A percentile compares a stretch with the other conserved stretches of the same genome.
Evolutionary conservation across 2,797 vertebrate species (phyloP).

Genomic region (Phoeniculus purpureus): DNA sequence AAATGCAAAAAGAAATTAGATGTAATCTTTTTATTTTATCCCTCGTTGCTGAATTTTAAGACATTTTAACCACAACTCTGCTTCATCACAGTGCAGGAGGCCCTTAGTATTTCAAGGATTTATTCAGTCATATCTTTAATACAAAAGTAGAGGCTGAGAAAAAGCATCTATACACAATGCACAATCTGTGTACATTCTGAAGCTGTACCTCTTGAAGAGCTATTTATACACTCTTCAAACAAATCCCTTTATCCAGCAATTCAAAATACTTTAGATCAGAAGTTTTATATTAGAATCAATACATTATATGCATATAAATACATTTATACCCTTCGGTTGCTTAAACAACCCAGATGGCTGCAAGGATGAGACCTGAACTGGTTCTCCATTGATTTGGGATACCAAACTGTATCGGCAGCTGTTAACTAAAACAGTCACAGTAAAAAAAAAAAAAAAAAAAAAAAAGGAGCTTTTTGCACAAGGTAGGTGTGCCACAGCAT

Average conservation of each 20-base stretch:
- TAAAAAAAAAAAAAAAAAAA: background rate
- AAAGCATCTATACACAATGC: constrained; percentile 72
- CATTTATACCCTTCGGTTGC: constrained; percentile 68
- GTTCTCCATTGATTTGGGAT: constrained; percentile 42
- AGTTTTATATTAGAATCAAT: constrained; percentile 66
- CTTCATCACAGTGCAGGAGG: constrained; percentile 75
- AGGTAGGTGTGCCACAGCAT: constrained; percentile 27
- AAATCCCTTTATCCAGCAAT: constrained; percentile 71
- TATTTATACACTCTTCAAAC: constrained; percentile 65
- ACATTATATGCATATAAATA: constrained; percentile 70
- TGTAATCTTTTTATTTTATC: constrained; percentile 40
- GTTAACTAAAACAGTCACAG: constrained; percentile 19
- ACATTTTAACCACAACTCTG: constrained; percentile 63
- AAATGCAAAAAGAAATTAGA: constrained; percentile 55
- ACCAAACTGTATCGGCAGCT: background rate
- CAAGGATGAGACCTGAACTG: constrained; percentile 49
- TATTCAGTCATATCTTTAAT: constrained; percentile 67
- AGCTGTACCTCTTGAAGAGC: constrained; percentile 63
- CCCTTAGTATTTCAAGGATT: constrained; percentile 67
- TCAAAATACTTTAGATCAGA: constrained; percentile 71
- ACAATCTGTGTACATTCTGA: constrained; percentile 70
- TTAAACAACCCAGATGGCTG: constrained; percentile 56
- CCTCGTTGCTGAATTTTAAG: constrained; percentile 53
- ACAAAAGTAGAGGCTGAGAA: constrained; percentile 71
- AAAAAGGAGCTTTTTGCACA: constrained; percentile 25